Percentiles rank a stretch among this genome's conserved stretches.
phyloP scores from a whole-genome alignment of 2,888 invertebrate species.

The Hyles lineata region DNA sequence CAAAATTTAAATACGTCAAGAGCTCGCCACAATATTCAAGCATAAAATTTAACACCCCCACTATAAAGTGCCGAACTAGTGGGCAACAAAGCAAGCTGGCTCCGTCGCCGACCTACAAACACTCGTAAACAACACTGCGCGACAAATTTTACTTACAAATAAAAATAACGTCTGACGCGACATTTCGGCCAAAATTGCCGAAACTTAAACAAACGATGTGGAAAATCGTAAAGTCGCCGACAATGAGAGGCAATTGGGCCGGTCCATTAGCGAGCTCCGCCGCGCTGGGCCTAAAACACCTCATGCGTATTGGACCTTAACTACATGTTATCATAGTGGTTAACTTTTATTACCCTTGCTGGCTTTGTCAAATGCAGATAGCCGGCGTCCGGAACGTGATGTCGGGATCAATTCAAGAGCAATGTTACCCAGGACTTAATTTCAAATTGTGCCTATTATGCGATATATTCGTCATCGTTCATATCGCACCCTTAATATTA shows the following conservation, averaged over 20 bases:
- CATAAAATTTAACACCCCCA: not conserved
- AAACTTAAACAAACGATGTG: slow-evolving; percentile 27
- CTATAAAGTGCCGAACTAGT: not conserved
- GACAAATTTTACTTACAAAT: slow-evolving; percentile 21
- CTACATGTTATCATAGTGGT: not conserved
- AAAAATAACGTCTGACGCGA: slow-evolving; percentile 16
- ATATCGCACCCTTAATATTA: too few relatives aligned
- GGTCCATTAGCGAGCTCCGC: slow-evolving; percentile 22
- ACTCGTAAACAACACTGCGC: slow-evolving; percentile 1
- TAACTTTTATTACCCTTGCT: too few relatives aligned
- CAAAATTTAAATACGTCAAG: not conserved
- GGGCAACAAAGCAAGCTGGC: not conserved
- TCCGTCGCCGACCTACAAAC: not conserved
- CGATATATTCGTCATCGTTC: too few relatives aligned
- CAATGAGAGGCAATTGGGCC: slow-evolving; percentile 18
- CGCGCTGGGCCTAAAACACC: not conserved
- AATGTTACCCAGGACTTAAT: too few relatives aligned
- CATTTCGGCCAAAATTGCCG: slow-evolving; percentile 25
- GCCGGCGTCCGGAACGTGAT: too few relatives aligned
- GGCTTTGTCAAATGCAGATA: too few relatives aligned
- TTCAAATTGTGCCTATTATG: too few relatives aligned
- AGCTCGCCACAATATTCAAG: not conserved
- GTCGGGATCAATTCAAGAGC: too few relatives aligned
- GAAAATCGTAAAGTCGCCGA: slow-evolving; percentile 28
- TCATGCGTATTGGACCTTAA: not conserved